Percentiles rank a stretch among this genome's conserved stretches.
Conservation (phyloP, 2,888 invertebrate genomes). For the Bruchidius siliquastri region DNA sequence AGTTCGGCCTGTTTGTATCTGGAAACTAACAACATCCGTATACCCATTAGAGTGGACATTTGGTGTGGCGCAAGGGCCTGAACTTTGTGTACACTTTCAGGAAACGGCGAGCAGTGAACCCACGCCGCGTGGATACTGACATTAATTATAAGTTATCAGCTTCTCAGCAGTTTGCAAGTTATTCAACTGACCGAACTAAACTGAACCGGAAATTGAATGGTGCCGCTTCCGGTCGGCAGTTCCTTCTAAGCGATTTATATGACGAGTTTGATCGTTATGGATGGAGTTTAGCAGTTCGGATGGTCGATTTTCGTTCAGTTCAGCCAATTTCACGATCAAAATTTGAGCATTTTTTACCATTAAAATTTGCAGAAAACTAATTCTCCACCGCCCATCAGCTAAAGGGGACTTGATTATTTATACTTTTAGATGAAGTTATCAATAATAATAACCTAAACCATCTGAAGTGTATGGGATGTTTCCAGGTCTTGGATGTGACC, state of each 20-base stretch:
- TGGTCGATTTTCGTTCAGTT: not conserved
- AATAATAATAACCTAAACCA: too few relatives aligned
- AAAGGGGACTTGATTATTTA: too few relatives aligned
- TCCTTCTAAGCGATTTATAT: constrained; percentile 8
- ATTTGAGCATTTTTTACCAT: too few relatives aligned
- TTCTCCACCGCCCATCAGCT: too few relatives aligned
- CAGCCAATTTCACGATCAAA: too few relatives aligned
- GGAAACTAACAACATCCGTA: constrained; percentile 5
- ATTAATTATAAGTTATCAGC: constrained; percentile 27
- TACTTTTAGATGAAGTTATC: too few relatives aligned
- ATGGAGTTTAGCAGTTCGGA: not conserved
- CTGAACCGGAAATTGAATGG: constrained; percentile 22
- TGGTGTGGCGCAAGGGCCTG: constrained; percentile 5
- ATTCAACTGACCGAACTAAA: constrained; percentile 18
- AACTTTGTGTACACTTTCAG: constrained; percentile 12
- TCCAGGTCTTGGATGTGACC: too few relatives aligned
- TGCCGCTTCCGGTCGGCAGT: constrained; percentile 12
- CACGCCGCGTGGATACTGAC: constrained; percentile 18
- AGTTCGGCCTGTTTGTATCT: not conserved
- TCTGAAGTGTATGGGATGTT: too few relatives aligned
- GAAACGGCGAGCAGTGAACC: constrained; percentile 7
- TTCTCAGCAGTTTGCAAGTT: constrained; percentile 21
- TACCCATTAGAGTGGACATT: constrained; percentile 2
- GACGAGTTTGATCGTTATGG: not conserved
- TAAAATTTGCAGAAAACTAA: too few relatives aligned